Base-by-base conservation (phyloP, 2,113 vertebrate species). In the Hippocampus guttulatus region DNA sequence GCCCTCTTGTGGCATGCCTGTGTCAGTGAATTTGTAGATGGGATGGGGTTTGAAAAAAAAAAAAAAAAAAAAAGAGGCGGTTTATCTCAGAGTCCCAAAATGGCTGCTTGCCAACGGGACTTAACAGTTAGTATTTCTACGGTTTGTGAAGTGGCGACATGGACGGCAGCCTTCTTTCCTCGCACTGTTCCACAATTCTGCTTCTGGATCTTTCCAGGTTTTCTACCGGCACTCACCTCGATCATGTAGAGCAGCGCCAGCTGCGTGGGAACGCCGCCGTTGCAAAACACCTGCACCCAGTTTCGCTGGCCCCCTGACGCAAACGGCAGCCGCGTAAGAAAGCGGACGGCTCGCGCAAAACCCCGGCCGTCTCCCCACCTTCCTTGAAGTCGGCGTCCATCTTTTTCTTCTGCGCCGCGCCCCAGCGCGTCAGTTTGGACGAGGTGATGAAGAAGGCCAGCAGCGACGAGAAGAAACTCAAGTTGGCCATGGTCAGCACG, bases 241-340 rank as follows among this genome's bases (percentile, higher is more conserved):
- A 99, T 95, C 97, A 98, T 96, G 72, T 98, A 98, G 0, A 99
- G 91, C 76, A 99, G 79, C 0, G 97, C 96, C 64, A 98, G 87
- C 82, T 99, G 96, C 4, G 96, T 94, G 47, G 97, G 95, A 38
- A 98, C 91, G 2, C 94, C 96, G 43, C 97, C 96, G 0, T 98
- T 98, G 87, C 96, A 98, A 87, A 98, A 94, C 0, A 99, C 96
- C 87, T 99, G 97, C 9, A 98, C 3, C 97, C 96, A 98, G 82
- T 95, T 98, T 86, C 97, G 94, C 85, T 97, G 95, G 3, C 97
- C 96, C 54, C 97, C 97, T 99, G 9, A 71, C 81, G 73, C 33
- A 54, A 43, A 71, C 33, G 47, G 1, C 20, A 25, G 5, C 14
- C 16, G 12, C 10, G 25, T 30, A 1, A 30, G 23, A 30, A 27